Base-by-base conservation (phyloP, 2,797 vertebrate species). In the Eulemur rubriventer region DNA sequence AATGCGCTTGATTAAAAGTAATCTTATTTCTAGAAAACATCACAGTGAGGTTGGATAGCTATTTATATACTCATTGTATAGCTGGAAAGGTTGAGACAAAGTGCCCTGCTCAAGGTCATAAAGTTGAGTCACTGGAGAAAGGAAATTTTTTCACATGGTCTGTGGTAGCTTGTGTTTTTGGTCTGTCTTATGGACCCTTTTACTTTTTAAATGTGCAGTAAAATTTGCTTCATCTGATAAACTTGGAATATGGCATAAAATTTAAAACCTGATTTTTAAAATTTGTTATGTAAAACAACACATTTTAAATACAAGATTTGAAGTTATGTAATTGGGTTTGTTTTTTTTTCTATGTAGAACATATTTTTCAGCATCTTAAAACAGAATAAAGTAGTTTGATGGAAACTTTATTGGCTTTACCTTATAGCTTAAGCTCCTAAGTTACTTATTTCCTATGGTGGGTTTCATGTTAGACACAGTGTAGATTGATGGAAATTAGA, bases 1-100 rank as follows among this genome's bases (percentile, higher is more conserved):
- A 50, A 91, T 67, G 26, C 20, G 22, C 24, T 94, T 95, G 35
- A 63, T 93, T 93, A 61, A 85, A 93, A 92, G 83, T 96, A 69
- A 82, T 92, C 28, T 69, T 70, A 41, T 81, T 78, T 79, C 26
- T 89, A 84, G 88, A 96, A 94, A 87, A 83, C 14, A 82, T 83
- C 26, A 6, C 24, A 41, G 4, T 94, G 80, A 80, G 41, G 12
- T 83, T 83, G 28, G 28, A 46, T 90, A 80, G n/a, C 35, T 94
- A 2, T 94, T 93, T 75, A 70, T 89, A 86, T 46, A 28, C 13
- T 94, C 30, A 61, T 87, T 96, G 70, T 76, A 70, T 4, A 94
- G 63, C 65, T 76, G n/a, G 78, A 38, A 93, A 91, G 67, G 55
- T 69, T 94, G 48, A 94, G 16, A 73, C 35, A 69, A 30, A 84